phyloP scores from a whole-genome alignment of 2,797 vertebrate species.

The Aphelocoma californica region DNA sequence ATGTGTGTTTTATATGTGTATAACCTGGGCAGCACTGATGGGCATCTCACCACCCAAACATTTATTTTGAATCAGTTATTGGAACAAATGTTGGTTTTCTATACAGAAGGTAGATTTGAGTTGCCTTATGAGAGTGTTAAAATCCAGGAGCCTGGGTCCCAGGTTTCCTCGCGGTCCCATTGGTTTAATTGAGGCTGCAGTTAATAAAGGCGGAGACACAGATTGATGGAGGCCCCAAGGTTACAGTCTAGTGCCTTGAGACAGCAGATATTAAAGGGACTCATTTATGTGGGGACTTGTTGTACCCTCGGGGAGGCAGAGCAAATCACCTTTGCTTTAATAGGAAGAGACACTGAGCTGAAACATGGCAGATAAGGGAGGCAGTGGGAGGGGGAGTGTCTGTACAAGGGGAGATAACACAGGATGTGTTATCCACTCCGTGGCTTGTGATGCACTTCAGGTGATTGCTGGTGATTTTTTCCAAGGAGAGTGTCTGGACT shows the following conservation, averaged over 20 bases:
- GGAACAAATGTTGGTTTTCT: background rate
- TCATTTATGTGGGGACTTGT: background rate
- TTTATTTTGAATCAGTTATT: background rate
- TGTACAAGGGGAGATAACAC: background rate
- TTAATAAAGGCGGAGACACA: background rate
- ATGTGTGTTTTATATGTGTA: background rate
- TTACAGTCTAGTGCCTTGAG: background rate
- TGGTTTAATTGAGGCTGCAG: constrained; percentile 8
- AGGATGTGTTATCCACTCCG: too few relatives aligned
- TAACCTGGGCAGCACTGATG: background rate
- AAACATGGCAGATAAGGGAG: background rate
- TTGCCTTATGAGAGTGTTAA: background rate
- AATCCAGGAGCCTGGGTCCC: background rate
- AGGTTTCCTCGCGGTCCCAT: background rate
- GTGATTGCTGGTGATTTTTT: background rate
- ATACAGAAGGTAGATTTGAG: background rate
- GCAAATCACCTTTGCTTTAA: background rate
- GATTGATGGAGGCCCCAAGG: constrained; percentile 20
- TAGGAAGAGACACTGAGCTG: background rate
- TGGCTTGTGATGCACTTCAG: background rate
- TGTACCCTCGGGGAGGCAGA: background rate
- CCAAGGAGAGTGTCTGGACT: background rate
- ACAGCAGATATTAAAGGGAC: background rate
- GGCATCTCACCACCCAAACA: background rate
- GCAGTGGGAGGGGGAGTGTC: background rate